Base-by-base conservation (phyloP, 2,797 vertebrate species). In the Eidolon dupreanum region DNA sequence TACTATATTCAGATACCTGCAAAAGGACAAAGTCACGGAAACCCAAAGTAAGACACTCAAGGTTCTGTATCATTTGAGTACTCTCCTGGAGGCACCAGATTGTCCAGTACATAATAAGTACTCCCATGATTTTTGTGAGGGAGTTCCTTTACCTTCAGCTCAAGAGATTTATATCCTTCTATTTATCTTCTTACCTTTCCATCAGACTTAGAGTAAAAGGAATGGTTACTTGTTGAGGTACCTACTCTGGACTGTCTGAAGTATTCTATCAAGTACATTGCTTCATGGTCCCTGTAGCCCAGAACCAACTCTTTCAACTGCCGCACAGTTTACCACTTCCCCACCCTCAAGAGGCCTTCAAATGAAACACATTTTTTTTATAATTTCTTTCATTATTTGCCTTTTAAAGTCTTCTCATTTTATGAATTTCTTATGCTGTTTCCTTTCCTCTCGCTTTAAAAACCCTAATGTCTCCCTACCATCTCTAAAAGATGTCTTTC, bases 141-240 rank as follows among this genome's bases (percentile, higher is more conserved):
- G 41, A 57, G 36, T 12, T 73, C 68, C 86, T 74, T 83, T 63
- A 70, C 41, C 16, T 79, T 85, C 41, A 86, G 65, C 28, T 92
- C 70, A 79, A 77, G 51, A 71, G 9, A 95, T 70, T 86, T 77
- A 68, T 73, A 57, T 31, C 51, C n/a, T 74, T 84, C 16, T 36
- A 65, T 88, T 51, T 96, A 36, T 49, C 59, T 86, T 96, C 53
- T 95, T 95, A 94, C 55, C 61, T 96, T 91, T 79, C 74, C 33
- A 74, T 82, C 33, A 74, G 57, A 49, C 86, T 91, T 89, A 5
- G 1, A 89, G 36, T 74, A 63, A 91, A 53, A 93, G 51, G 36
- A 65, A 68, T 59, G 46, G 73, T 55, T 75, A 57, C 33, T 73
- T 41, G 51, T 0, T 63, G 53, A 88, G 61, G 66, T 59, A 55